Evolutionary conservation across 2,797 vertebrate genomes (phyloP).

Genomic region (Halcyon smyrnensis): DNA sequence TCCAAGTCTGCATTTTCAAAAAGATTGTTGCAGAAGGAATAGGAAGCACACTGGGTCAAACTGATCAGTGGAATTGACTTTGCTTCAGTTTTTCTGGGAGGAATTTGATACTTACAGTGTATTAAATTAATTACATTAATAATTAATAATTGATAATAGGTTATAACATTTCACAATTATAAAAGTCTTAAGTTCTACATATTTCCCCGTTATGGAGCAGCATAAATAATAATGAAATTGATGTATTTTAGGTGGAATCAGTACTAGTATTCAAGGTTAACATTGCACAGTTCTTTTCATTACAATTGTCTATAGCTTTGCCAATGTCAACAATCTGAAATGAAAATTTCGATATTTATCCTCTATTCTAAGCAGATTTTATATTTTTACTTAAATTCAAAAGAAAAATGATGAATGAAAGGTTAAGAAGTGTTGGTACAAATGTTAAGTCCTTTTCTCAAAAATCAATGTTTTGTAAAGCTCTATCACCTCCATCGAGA

Average conservation of each 20-base stretch:
- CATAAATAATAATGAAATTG: not conserved
- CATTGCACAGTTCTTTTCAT: not conserved
- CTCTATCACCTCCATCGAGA: not conserved
- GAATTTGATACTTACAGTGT: not conserved
- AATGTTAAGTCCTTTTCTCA: not conserved
- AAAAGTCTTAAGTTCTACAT: not conserved
- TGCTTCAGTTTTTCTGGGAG: not conserved
- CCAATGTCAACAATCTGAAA: not conserved
- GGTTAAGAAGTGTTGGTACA: not conserved
- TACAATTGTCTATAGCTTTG: not conserved
- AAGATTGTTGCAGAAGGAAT: not conserved
- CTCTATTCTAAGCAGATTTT: not conserved
- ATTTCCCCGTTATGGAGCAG: not conserved
- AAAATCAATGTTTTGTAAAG: not conserved
- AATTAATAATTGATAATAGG: not conserved
- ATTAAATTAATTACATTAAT: not conserved
- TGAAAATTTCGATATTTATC: not conserved
- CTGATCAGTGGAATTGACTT: not conserved
- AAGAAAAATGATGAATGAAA: not conserved
- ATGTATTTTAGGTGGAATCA: not conserved
- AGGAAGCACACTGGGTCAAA: not conserved
- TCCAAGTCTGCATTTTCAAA: not conserved
- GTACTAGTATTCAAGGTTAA: not conserved
- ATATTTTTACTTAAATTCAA: not conserved
- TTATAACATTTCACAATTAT: not conserved